Conservation (phyloP, 1,140 invertebrate species). For the Drosophila navojoa region DNA sequence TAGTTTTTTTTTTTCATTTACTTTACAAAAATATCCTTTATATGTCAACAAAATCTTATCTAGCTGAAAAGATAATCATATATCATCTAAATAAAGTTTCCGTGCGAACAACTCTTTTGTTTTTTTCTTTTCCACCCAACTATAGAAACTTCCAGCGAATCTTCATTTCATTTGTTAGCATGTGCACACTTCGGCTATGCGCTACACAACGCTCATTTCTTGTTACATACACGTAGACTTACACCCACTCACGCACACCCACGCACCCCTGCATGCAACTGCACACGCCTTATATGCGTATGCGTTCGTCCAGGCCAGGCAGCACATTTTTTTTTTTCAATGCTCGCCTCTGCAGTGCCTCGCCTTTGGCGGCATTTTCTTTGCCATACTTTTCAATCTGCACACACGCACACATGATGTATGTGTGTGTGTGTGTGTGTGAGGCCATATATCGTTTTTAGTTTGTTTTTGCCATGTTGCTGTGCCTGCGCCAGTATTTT, state of each 20-base stretch:
- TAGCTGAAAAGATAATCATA: no score
- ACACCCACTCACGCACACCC: neutral
- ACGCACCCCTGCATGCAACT: neutral
- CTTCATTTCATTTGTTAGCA: neutral
- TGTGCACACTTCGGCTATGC: neutral
- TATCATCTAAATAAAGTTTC: no score
- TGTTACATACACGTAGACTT: neutral
- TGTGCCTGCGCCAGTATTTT: constrained; percentile 5
- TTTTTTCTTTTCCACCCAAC: no score
- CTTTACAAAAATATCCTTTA: no score
- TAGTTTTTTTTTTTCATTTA: no score
- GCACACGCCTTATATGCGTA: constrained; percentile 7
- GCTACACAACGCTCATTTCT: constrained; percentile 7
- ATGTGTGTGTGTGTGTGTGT: constrained; percentile 21
- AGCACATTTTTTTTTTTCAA: constrained; percentile 48
- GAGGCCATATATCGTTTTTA: constrained; percentile 52
- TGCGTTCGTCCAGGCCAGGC: constrained; percentile 17
- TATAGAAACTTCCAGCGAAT: neutral
- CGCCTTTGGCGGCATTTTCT: constrained; percentile 70
- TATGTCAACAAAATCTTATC: no score
- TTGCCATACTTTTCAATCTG: constrained; percentile 70
- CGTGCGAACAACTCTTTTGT: no score
- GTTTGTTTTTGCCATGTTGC: constrained; percentile 43
- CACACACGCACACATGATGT: constrained; percentile 33
- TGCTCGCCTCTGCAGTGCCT: constrained; percentile 30